Evolutionary conservation across 53 echinoderm and acorn worm genomes (phyloP), one percentile per base, ranked within the genome.

Genomic region (Paracentrotus lividus): DNA sequence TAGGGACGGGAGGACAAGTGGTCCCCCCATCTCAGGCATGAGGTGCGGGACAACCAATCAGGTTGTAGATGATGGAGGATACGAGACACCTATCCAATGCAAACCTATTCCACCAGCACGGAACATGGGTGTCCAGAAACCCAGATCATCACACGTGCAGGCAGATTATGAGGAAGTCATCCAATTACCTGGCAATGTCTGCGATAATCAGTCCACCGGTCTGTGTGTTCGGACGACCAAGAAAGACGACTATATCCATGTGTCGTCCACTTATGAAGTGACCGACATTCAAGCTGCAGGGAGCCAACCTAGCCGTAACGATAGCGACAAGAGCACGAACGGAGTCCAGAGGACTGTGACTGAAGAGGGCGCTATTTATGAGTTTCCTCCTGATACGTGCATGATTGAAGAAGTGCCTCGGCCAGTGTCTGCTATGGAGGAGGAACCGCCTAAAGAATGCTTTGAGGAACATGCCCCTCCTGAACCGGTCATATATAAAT

Each of bases 111-210:
- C 95, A 34, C 88, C 90, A 57, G 90, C 90, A 42, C 90, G 91
- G 0, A 69, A 53, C 18, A 93, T 88, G 45, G 94, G 59, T 23
- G 94, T 92, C 76, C 94, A 68, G 18, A 90, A 68, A 40, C 78
- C 42, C 38, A 77, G 92, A 21, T 92, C 92, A 8, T 78, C 93
- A 42, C 95, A 96, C 69, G 94, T 95, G 54, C 96, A 98, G 64
- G 95, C 95, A 1, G 98, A 98, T 56, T 98, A 98, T 36, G 98
- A 98, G 85, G 98, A 98, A 68, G 98, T 98, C 18, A 84, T 96
- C 49, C 88, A 94, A 52, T 94, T 96, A 49, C 96, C 95, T 7
- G 92, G 92, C 1, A 92, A 92, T 43, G 81, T 92, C 55, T 92
- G 92, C 94, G 92, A 44, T 88, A 90, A 61, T 95, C 94, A 85